Conservation (phyloP, 1,140 invertebrate genomes). For the Callitettix versicolor region DNA sequence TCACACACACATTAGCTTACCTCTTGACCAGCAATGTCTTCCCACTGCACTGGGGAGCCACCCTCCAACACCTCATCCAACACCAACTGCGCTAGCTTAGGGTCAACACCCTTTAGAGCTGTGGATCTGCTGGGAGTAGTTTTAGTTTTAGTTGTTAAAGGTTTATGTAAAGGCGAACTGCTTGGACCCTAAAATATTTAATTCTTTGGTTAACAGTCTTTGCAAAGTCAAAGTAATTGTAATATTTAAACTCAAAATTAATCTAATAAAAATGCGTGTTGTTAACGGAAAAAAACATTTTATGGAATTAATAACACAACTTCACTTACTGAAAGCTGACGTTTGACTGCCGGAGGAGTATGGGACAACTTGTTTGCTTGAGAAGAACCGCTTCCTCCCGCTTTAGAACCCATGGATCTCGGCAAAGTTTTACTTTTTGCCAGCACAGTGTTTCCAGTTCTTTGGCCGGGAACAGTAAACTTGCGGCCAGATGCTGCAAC, state of each 20-base stretch:
- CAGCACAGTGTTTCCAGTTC: conserved; percentile 34
- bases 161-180: conserved; percentile 50
- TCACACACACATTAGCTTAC: too few relatives aligned
- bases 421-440: conserved; percentile 76
- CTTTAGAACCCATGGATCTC: conserved; percentile 64
- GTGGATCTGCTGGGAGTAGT: conserved; percentile 35
- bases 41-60: conserved; percentile 76
- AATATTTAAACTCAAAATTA: background rate
- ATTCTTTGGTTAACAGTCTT: background rate
- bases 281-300: too few relatives aligned
- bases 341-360: conserved; percentile 67
- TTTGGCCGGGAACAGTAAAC: conserved; percentile 54
- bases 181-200: conserved; percentile 28
- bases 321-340: conserved; percentile 62
- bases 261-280: background rate
- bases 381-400: conserved; percentile 34
- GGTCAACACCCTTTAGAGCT: conserved; percentile 65
- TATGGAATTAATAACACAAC: too few relatives aligned
- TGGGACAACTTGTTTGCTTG: conserved; percentile 56
- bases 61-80: conserved; percentile 68
- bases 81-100: conserved; percentile 76
- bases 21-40: conserved; percentile 85
- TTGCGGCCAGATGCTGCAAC: conserved; percentile 56
- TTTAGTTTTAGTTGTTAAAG: conserved; percentile 37
- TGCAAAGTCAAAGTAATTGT: background rate